These are phyloP conservation scores for Gouania willdenowi DNA, from an alignment of 2,797 vertebrate genomes.

Conservation along the genomic window DNA sequence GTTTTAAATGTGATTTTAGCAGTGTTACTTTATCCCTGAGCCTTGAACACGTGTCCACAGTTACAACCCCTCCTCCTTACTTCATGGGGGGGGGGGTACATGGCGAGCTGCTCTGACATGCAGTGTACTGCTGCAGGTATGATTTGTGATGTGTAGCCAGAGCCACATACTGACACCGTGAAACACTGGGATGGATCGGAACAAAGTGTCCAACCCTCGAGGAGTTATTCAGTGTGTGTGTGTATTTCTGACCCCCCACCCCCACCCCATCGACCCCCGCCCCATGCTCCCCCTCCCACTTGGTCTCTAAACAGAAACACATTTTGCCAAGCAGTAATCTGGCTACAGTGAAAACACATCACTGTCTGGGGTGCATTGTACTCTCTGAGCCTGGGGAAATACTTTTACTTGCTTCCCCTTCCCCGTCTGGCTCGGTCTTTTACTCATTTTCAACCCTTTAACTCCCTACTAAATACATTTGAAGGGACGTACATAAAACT, in stretches of 20 bases:
- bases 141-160: conserved; percentile 48
- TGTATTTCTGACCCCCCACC: neutral
- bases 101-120: conserved; percentile 8
- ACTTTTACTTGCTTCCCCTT: conserved; percentile 31
- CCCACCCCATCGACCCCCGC: conserved; percentile 2
- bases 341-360: conserved; percentile 49
- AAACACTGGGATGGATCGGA: conserved; percentile 38
- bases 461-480: conserved; percentile 12
- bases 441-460: conserved; percentile 10
- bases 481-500: conserved; percentile 17
- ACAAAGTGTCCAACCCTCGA: conserved; percentile 42
- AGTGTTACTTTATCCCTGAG: neutral
- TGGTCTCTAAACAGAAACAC: conserved; percentile 70
- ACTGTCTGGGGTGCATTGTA: conserved; percentile 46
- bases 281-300: conserved; percentile 21
- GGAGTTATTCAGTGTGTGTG: conserved; percentile 6
- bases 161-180: conserved; percentile 30
- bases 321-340: conserved; percentile 53
- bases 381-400: conserved; percentile 44
- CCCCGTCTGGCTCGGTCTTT: neutral
- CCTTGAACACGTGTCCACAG: neutral
- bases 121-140: conserved; percentile 26
- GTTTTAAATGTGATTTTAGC: conserved; percentile 13
- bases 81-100: conserved; percentile 10
- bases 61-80: neutral